Conservation (phyloP, 2,797 vertebrate genomes). For the Girardinus metallicus region DNA sequence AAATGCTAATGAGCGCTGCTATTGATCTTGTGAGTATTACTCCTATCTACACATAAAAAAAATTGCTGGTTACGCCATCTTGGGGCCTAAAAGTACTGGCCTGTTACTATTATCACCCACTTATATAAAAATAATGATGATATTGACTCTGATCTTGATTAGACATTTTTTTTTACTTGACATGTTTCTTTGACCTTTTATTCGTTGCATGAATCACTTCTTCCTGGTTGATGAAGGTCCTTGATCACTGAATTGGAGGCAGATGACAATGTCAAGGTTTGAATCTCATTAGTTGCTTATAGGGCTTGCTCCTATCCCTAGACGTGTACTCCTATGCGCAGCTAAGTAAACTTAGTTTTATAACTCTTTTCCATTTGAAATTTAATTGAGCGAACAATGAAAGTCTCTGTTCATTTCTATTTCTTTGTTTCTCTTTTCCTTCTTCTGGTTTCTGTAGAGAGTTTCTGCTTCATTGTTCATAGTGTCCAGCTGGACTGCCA, state of each 20-base stretch:
- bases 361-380: conserved; percentile 30
- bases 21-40: conserved; percentile 74
- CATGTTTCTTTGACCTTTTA: conserved; percentile 25
- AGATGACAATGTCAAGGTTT: conserved; percentile 38
- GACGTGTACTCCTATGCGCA: conserved; percentile 11
- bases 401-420: not conserved
- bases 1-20: conserved; percentile 63
- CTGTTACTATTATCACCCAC: conserved; percentile 18
- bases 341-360: conserved; percentile 25
- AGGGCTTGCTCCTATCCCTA: conserved; percentile 13
- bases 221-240: conserved; percentile 17
- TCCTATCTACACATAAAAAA: conserved; percentile 62
- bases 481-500: conserved; percentile 36
- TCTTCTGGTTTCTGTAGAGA: conserved; percentile 45
- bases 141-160: conserved; percentile 23
- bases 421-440: conserved; percentile 7
- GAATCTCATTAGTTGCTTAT: conserved; percentile 19
- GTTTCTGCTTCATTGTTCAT: conserved; percentile 60
- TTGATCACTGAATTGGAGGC: conserved; percentile 34
- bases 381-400: conserved; percentile 36
- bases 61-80: conserved; percentile 31
- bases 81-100: conserved; percentile 32
- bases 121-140: conserved; percentile 14
- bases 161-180: conserved; percentile 23
- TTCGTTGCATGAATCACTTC: conserved; percentile 18